Evolutionary conservation across 2,797 vertebrate genomes (phyloP).

Genomic region (Thalassophryne amazonica): DNA sequence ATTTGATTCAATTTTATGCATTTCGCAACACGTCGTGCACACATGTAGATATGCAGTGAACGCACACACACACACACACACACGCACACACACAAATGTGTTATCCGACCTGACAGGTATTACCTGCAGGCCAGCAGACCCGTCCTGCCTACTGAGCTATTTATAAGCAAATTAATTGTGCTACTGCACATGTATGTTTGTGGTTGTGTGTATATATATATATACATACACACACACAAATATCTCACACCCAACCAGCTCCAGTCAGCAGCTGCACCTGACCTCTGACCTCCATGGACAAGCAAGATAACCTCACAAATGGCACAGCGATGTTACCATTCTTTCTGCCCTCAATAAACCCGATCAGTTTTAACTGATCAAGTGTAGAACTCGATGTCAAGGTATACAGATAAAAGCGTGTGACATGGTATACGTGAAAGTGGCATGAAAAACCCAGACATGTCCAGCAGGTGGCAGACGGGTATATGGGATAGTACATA

Average conservation of each 20-base stretch:
- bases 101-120: conserved; percentile 35
- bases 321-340: no score
- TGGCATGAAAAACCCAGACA: no score
- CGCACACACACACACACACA: conserved; percentile 5
- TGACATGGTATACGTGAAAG: no score
- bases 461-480: no score
- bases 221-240: neutral
- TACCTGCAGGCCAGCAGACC: conserved; percentile 45
- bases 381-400: no score
- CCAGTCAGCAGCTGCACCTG: neutral
- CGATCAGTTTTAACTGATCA: no score
- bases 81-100: neutral
- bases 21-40: no score
- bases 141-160: conserved; percentile 52
- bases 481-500: no score
- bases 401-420: no score
- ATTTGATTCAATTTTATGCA: neutral
- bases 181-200: conserved; percentile 58
- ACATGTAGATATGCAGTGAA: neutral
- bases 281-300: conserved; percentile 7
- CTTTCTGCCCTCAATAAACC: no score
- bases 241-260: neutral
- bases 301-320: no score
- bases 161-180: conserved; percentile 70
- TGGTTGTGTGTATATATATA: conserved; percentile 1